Conservation (phyloP, 2,113 vertebrate species). For the Rafetus swinhoei region DNA sequence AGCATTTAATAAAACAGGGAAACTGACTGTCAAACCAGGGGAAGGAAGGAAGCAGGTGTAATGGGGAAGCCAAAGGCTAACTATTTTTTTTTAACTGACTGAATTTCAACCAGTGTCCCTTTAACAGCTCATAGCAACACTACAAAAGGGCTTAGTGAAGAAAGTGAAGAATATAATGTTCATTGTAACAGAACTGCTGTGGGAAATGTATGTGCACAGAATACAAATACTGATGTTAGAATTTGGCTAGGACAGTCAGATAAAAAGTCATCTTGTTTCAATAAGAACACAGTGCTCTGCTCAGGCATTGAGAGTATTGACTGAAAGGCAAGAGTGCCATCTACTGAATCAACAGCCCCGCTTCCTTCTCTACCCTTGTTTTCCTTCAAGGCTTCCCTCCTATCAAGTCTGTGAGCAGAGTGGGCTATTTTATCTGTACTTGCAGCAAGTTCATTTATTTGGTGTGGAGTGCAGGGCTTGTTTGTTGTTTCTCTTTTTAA, state of each 20-base stretch:
- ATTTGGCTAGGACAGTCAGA: neutral
- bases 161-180: neutral
- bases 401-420: neutral
- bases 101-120: neutral
- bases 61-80: no score
- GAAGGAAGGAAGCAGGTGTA: neutral
- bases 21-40: neutral
- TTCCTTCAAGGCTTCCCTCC: conserved; percentile 25
- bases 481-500: neutral
- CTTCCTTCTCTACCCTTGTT: neutral
- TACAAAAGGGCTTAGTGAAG: neutral
- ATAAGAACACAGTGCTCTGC: neutral
- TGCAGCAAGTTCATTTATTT: neutral
- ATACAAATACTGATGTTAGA: neutral
- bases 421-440: neutral
- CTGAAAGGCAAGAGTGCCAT: neutral
- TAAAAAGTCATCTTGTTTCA: neutral
- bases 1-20: neutral
- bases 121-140: neutral
- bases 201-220: rapidly evolving
- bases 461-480: conserved; percentile 8
- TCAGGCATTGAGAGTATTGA: neutral
- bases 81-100: neutral
- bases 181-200: neutral
- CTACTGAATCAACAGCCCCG: neutral